Evolutionary conservation across 2,888 invertebrate genomes (phyloP), one percentile per base, ranked within the genome.

Genomic region (Oscheius myriophilus): DNA sequence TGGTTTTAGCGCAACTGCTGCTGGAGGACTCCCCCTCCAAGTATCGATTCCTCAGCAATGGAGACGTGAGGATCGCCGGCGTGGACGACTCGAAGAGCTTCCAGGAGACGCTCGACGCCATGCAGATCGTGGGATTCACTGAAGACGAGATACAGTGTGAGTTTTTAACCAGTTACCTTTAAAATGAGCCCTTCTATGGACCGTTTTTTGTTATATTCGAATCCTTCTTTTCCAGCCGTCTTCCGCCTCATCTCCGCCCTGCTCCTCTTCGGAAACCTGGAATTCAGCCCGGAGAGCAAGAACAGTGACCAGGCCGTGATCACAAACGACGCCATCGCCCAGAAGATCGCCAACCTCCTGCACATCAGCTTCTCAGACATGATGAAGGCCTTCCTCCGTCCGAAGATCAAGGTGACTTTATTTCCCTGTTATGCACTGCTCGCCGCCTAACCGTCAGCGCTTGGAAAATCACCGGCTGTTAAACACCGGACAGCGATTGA

Each of bases 81-180:
- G 93, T 95, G 51, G 95, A 96, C 88, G 95, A 96, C 86, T 90
- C 91, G 18, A 91, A 91, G 0, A 95, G 95, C 88, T 97, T 93
- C 89, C 92, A 93, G 86, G 92, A 93, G 64, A 96, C 97, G 0
- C 92, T 94, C 64, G 94, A 95, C 86, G 94, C 96, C 65, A 96
- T 98, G 96, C 92, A 93, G 87, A 96, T 98, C 80, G 97, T 98
- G 97, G 96, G 96, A 71, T 93, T 97, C 92, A 92, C 92, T 68
- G 91, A 90, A 57, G 96, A 97, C 83, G 97, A 97, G 87, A 93
- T 95, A 87, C 92, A 92, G 45, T 76, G 89, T 81, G 72, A 55
- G 63, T 11, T 2, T 6, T 49, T 45, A n/a, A n/a, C n/a, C n/a
- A n/a, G n/a, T n/a, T n/a, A n/a, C n/a, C n/a, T n/a, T n/a, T n/a